phyloP scores from a whole-genome alignment of 2,113 vertebrate genomes.

The Misgurnus anguillicaudatus region DNA sequence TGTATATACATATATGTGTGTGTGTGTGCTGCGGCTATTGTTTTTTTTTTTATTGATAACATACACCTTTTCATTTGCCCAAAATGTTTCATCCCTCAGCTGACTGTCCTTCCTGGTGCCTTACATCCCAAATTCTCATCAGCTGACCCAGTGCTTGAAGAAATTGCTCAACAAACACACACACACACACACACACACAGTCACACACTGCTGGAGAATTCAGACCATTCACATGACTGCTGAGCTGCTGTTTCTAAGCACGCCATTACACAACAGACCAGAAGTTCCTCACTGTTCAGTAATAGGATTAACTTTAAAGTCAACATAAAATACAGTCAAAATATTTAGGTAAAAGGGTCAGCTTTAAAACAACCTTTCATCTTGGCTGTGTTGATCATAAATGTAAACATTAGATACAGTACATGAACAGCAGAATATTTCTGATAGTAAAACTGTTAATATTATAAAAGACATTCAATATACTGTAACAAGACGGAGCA shows the following conservation, averaged over 20 bases:
- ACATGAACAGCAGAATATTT: too few relatives aligned
- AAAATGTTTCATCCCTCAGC: slow-evolving; percentile 29
- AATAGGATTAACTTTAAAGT: not conserved
- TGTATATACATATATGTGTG: too few relatives aligned
- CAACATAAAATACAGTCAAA: not conserved
- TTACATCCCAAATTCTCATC: slow-evolving; percentile 41
- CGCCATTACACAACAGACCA: not conserved
- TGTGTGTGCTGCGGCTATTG: too few relatives aligned
- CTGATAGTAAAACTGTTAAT: too few relatives aligned
- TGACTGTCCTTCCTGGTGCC: slow-evolving; percentile 41
- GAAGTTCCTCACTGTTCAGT: not conserved
- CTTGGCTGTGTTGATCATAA: too few relatives aligned
- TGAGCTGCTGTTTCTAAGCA: not conserved
- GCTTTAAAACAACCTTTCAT: too few relatives aligned
- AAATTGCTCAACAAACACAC: slow-evolving; percentile 26
- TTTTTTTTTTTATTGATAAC: not conserved
- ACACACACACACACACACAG: slow-evolving; percentile 5
- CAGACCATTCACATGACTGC: slow-evolving; percentile 41
- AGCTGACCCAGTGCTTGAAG: slow-evolving; percentile 41
- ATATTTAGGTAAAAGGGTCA: too few relatives aligned
- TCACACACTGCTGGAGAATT: slow-evolving; percentile 35
- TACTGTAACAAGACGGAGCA: too few relatives aligned
- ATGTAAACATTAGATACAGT: too few relatives aligned
- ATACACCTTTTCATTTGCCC: not conserved
- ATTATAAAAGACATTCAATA: too few relatives aligned